Base-by-base conservation (phyloP, 1,140 invertebrate genomes). In the Arion vulgaris region DNA sequence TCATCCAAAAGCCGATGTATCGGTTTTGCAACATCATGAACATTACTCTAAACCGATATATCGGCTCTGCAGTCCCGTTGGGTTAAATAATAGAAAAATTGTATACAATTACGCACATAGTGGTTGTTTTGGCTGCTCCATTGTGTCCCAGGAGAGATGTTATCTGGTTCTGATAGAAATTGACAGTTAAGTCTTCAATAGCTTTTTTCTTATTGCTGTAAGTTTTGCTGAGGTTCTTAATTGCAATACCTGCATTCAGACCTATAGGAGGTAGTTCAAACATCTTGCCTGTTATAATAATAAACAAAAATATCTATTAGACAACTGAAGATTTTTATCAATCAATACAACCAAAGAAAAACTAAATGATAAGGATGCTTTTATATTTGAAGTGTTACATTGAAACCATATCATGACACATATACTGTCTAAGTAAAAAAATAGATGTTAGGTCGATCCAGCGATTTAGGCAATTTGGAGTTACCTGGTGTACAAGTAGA, bases 121-220 rank as follows among this genome's bases (percentile, higher is more conserved):
- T 93, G 1, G 94, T 94, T 36, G 93, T 94, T 87, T 94, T 94
- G 66, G 94, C 94, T 79, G 94, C 94, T 26, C 94, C 94, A 88
- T 94, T 95, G 84, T 94, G 94, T 7, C 94, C 94, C 0, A 94
- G 89, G 0, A 94, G 87, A 0, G 93, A 92, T 23, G 94, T 94
- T 23, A 95, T 93, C 86, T 95, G 93, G 7, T 94, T 94, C 79
- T 94, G 93, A 84, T 94, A 94, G 13, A 96, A 93, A 86, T 96
- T 95, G 51, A 96, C 89, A 49, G 93, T 95, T 1, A 97, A 94
- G 82, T 95, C 94, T 66, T 95, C 94, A 0, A 97, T 93, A 0
- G 91, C 93, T 26, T 83, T 80, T 51, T 81, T 84, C 62, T 88
- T 85, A 34, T 85, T 80, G 34, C 79, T 49, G 79, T 85, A 92